Evolutionary conservation across 2,113 vertebrate species (phyloP), one percentile per base, ranked within the genome.

Genomic region (Leptodactylus fuscus): DNA sequence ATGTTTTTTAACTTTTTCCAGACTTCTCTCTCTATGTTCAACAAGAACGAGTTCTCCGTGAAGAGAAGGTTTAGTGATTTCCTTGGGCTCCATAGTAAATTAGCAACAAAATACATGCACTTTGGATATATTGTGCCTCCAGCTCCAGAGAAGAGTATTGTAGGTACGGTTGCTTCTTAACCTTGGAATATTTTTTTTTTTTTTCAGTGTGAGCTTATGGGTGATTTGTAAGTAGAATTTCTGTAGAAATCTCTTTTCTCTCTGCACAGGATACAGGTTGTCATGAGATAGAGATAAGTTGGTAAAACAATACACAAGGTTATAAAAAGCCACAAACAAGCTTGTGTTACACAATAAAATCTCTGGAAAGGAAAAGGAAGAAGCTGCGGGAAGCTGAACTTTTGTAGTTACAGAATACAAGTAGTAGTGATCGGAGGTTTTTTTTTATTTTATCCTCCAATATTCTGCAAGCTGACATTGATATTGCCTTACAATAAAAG

Each of bases 61-160:
- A 97, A 96, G 91, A 93, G 98, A 89, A 96, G 98, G 90, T 99
- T 99, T 93, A 99, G 98, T 90, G 98, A 99, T 87, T 99, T 99
- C 75, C 96, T 99, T 86, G 98, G 98, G 83, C 93, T 99, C 85
- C 97, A 99, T 91, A 96, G 97, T 91, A 99, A 99, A 92, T 93
- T 99, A 90, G 95, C 97, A 89, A 95, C 95, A 32, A 99, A 98
- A 79, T 99, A 99, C 89, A 93, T 98, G 88, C 98, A 99, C 84
- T 88, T 97, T 27, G 98, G 98, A 60, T 99, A 97, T 88, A 97
- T 99, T 88, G 97, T 99, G 69, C 97, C 97, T 65, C 98, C 98
- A 0, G 98, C 98, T n/a, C 97, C 98, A 62, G 98, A 99, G 93
- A 99, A 99, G 88, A 99, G 98, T 93, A 98, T 99, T 88, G 97